These are phyloP conservation scores for Brachystomella parvula DNA, from an alignment of 1,140 invertebrate species.

Conservation along the genomic window DNA sequence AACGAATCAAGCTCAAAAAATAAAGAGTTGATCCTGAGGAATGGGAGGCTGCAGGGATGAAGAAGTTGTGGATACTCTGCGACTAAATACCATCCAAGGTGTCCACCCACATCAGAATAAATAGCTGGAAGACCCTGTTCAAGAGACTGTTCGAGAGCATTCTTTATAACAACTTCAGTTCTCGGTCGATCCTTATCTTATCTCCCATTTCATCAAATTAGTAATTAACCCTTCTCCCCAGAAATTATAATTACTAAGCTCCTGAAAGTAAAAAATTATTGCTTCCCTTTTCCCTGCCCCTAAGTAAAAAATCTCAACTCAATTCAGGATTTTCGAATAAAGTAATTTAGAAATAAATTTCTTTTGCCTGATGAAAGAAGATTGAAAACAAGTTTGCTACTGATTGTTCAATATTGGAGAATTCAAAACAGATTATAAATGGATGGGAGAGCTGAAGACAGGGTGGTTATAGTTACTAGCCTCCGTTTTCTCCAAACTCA, in stretches of 20 bases:
- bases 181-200: background rate
- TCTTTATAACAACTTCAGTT: background rate
- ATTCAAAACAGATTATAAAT: too few species aligned
- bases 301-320: too few species aligned
- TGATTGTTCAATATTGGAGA: too few species aligned
- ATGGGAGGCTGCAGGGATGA: background rate
- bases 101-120: constrained; percentile 35
- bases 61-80: background rate
- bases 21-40: too few species aligned
- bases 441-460: too few species aligned
- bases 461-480: too few species aligned
- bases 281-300: too few species aligned
- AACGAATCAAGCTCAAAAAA: too few species aligned
- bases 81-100: background rate
- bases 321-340: too few species aligned
- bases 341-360: too few species aligned
- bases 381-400: background rate
- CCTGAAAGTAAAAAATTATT: too few species aligned
- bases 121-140: constrained; percentile 18
- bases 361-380: background rate
- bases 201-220: background rate
- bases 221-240: background rate
- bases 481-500: too few species aligned
- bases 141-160: background rate
- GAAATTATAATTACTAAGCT: constrained; percentile 1